Evolutionary conservation across 2,888 invertebrate species (phyloP).

Genomic region (Baronia brevicornis): DNA sequence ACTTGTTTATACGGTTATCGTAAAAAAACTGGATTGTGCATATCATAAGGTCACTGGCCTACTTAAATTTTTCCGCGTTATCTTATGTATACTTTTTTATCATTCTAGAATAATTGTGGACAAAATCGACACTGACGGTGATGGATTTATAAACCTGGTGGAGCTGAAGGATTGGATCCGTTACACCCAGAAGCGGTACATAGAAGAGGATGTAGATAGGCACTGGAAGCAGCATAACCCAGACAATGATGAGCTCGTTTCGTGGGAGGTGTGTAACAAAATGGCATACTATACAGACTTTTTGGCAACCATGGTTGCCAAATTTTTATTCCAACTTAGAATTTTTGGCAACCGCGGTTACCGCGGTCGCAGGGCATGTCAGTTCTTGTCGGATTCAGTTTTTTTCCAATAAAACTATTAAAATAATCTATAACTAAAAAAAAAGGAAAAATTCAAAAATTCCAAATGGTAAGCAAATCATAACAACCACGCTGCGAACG

Average conservation of each 20-base stretch:
- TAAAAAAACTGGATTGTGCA: too few relatives aligned
- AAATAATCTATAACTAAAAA: too few relatives aligned
- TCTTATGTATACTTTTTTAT: slow-evolving; percentile 7
- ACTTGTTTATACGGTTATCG: too few relatives aligned
- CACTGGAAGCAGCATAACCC: slow-evolving; percentile 96
- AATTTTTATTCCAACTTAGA: too few relatives aligned
- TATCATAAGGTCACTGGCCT: slow-evolving; percentile 25
- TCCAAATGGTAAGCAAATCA: too few relatives aligned
- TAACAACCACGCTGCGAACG: too few relatives aligned
- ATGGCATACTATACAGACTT: slow-evolving; percentile 3
- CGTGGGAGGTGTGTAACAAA: slow-evolving; percentile 81
- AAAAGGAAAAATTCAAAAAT: too few relatives aligned
- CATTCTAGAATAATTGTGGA: slow-evolving; percentile 88
- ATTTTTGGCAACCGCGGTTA: too few relatives aligned
- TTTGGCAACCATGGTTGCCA: too few relatives aligned
- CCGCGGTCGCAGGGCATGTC: too few relatives aligned
- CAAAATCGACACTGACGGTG: slow-evolving; percentile 91
- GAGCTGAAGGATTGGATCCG: slow-evolving; percentile 98
- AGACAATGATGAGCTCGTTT: slow-evolving; percentile 81
- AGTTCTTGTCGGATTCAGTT: too few relatives aligned
- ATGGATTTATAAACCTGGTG: slow-evolving; percentile 87
- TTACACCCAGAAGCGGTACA: slow-evolving; percentile 94
- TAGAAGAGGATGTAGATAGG: slow-evolving; percentile 92
- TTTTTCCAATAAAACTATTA: too few relatives aligned
- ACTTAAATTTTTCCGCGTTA: slow-evolving; percentile 18